Evolutionary conservation across 2,888 invertebrate genomes (phyloP).

Genomic region (Phortica magna): DNA sequence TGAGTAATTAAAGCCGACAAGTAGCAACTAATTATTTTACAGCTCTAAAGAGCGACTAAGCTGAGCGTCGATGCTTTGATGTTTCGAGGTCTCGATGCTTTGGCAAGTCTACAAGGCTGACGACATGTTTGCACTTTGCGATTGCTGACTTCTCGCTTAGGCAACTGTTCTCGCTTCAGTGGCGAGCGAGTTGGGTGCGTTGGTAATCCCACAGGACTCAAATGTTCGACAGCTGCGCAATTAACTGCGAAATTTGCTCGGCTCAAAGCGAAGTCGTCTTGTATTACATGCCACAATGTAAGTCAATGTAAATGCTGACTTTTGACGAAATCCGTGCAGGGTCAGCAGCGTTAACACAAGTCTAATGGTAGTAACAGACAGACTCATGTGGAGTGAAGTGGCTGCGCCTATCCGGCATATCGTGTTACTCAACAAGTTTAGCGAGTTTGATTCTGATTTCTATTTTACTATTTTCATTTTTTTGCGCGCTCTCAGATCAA

Average conservation of each 20-base stretch:
- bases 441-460: slow-evolving; percentile 72
- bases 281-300: slow-evolving; percentile 48
- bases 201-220: background rate
- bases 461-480: slow-evolving; percentile 41
- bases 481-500: slow-evolving; percentile 53
- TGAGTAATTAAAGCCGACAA: slow-evolving; percentile 45
- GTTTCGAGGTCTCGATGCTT: slow-evolving; percentile 35
- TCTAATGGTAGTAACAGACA: background rate
- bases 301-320: slow-evolving; percentile 59
- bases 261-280: slow-evolving; percentile 31
- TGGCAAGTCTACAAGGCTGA: background rate
- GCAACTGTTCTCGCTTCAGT: too few relatives aligned
- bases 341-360: background rate
- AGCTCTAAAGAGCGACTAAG: too few relatives aligned
- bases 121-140: slow-evolving; percentile 2
- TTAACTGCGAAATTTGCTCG: background rate
- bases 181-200: too few relatives aligned
- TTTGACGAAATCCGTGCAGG: slow-evolving; percentile 55
- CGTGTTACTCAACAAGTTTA: slow-evolving; percentile 74
- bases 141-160: slow-evolving; percentile 29
- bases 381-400: background rate
- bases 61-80: too few relatives aligned
- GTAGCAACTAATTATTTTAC: background rate
- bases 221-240: background rate
- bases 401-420: slow-evolving; percentile 46